Percentiles rank a stretch among this genome's conserved stretches.
These are phyloP conservation scores for Oedothorax gibbosus DNA, from an alignment of 1,140 invertebrate genomes.

Conservation along the genomic window DNA sequence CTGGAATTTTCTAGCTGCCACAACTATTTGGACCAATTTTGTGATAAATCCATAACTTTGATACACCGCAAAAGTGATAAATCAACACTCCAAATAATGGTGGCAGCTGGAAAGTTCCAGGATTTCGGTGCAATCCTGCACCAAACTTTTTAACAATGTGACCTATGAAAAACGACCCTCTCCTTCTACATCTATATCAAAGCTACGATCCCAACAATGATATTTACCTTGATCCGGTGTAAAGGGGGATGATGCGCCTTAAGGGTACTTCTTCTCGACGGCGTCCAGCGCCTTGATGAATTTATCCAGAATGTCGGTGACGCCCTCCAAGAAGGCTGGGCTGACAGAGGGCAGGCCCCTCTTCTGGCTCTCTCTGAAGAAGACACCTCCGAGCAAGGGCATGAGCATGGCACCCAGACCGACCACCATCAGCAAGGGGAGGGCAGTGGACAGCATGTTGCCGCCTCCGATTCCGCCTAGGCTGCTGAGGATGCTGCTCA, in stretches of 20 bases:
- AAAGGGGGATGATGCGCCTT: not conserved
- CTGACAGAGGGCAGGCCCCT: slow-evolving; percentile 51
- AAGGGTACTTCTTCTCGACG: slow-evolving; percentile 63
- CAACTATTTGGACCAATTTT: too few species aligned
- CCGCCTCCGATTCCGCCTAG: slow-evolving; percentile 29
- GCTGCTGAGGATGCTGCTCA: slow-evolving; percentile 46
- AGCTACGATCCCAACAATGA: too few species aligned
- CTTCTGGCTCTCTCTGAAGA: slow-evolving; percentile 58
- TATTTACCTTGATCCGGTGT: too few species aligned
- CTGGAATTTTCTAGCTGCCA: too few species aligned
- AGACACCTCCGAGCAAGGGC: slow-evolving; percentile 55
- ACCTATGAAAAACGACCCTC: too few species aligned
- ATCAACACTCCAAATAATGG: too few species aligned
- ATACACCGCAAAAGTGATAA: too few species aligned
- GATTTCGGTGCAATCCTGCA: too few species aligned
- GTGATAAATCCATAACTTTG: too few species aligned
- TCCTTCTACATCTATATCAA: too few species aligned
- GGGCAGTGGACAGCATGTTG: slow-evolving; percentile 48
- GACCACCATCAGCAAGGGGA: slow-evolving; percentile 50
- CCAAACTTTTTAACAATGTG: too few species aligned
- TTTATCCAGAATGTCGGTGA: slow-evolving; percentile 62
- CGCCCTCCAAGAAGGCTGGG: slow-evolving; percentile 62
- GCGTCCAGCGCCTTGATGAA: slow-evolving; percentile 63
- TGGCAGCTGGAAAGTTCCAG: too few species aligned
- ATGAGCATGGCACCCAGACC: slow-evolving; percentile 57